Base-by-base conservation (phyloP, 2,888 invertebrate species). In the Eledona agricola region DNA sequence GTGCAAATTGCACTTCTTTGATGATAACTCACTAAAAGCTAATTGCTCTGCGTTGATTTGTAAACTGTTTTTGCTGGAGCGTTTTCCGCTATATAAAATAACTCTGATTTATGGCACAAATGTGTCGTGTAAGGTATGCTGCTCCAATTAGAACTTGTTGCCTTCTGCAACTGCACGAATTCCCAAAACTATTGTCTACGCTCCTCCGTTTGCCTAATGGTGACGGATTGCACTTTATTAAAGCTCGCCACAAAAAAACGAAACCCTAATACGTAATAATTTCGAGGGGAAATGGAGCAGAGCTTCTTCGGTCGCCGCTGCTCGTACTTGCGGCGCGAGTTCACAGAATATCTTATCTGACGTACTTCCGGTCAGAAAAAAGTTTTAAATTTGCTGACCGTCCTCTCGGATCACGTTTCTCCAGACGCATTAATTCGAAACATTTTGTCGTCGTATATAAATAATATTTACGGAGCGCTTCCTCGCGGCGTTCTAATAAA, bases 1-100 rank as follows among this genome's bases (percentile, higher is more conserved):
- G 71, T 74, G 71, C 72, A 74, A 76, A 76, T 74, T 73, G 73
- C 72, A 73, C 72, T 72, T 72, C 74, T 75, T 75, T 75, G 73
- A 74, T 74, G 73, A 74, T 74, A 72, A 72, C 68, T 70, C 63
- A 65, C 67, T 70, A 71, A 70, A 69, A 70, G 70, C 72, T 74
- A 73, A 74, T 73, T 73, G 72, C 72, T 67, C 62, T 67, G 67
- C 66, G 72, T 72, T 73, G 71, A 73, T 74, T 73, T 71, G 72
- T 71, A 66, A 69, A 70, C 69, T 62, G 72, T 64, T 67, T 67
- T 67, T 67, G 65, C 66, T 53, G 22, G 28, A 22, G 43, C 29
- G 45, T 49, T 51, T 56, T 56, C 51, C 51, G 58, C 60, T 59
- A 58, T 53, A 58, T 58, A 58, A 59, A 63, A 58, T 59, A 55